phyloP scores from a whole-genome alignment of 2,113 vertebrate genomes.

The Panthera tigris region DNA sequence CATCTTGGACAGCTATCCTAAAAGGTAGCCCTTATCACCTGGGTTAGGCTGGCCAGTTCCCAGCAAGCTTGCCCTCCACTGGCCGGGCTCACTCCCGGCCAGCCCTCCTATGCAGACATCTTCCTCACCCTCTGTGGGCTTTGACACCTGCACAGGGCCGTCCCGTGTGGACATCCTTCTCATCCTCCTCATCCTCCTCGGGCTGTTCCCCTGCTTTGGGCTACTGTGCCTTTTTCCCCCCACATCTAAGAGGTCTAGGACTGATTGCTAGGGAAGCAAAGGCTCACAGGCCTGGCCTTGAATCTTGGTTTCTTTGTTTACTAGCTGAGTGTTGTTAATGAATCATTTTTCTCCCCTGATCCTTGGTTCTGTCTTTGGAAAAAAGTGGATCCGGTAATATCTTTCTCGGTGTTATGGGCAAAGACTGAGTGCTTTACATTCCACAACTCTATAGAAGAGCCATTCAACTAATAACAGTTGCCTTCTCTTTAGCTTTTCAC shows the following conservation, averaged over 20 bases:
- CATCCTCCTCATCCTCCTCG: neutral
- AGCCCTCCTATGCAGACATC: neutral
- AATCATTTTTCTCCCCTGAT: neutral
- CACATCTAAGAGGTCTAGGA: neutral
- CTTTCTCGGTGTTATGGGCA: neutral
- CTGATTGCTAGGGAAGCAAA: neutral
- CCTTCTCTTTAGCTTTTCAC: neutral
- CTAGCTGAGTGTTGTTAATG: neutral
- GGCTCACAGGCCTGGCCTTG: neutral
- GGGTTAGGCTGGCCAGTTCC: neutral
- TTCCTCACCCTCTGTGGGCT: neutral
- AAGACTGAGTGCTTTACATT: neutral
- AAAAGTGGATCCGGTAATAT: neutral
- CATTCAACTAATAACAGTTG: neutral
- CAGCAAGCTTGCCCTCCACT: neutral
- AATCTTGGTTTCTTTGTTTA: neutral
- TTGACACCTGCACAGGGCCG: neutral
- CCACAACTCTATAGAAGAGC: neutral
- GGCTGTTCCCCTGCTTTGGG: neutral
- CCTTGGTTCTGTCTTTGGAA: neutral
- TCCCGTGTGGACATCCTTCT: neutral
- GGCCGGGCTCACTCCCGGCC: accelerated
- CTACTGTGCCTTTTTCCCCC: neutral
- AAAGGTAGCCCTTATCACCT: neutral
- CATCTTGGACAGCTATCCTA: neutral